Base-by-base conservation (phyloP, 2,113 vertebrate genomes). In the Todiramphus saurophagus region DNA sequence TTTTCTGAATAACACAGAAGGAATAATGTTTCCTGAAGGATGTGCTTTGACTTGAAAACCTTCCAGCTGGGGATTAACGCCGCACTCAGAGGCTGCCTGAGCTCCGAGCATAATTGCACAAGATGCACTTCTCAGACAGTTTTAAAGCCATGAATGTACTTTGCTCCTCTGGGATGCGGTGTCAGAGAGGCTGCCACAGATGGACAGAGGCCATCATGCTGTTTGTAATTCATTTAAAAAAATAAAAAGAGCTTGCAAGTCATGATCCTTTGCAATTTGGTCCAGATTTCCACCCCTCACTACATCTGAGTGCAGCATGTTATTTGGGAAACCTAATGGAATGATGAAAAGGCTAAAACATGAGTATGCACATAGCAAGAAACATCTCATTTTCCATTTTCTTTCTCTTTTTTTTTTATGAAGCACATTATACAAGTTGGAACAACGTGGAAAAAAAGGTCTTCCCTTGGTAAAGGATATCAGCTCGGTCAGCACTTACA, bases 391-490 rank as follows among this genome's bases (percentile, higher is more conserved):
- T 27, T 23, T 66, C 53, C 62, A 17, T 62, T 33, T 25, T 60
- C 13, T 59, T 59, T 14, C n/a, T 66, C 43, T 44, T 28, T 43
- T 30, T 43, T 30, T 13, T 48, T 53, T 0, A 30, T 4, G 6
- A 62, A 68, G 16, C 8, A 21, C 1, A 0, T n/a, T 23, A 21
- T 8, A 13, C 31, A 13, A 20, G 13, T 14, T 1, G 5, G 53
- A 56, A 17, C 35, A 5, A 16, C 0, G 0, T 7, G 43, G 43
- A 39, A 33, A 64, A 51, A 31, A 8, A 39, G 11, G 8, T 31
- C 16, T 58, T 51, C 11, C 31, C 73, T 44, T 5, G 20, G 24
- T 21, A 0, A 1, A 31, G 68, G 41, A 2, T 3, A 6, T 18
- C 39, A 21, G 11, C 53, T 50, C 69, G 16, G 17, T 17, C 21